Conservation (phyloP, 2,888 invertebrate genomes). For the Drosophila meridionalis region DNA sequence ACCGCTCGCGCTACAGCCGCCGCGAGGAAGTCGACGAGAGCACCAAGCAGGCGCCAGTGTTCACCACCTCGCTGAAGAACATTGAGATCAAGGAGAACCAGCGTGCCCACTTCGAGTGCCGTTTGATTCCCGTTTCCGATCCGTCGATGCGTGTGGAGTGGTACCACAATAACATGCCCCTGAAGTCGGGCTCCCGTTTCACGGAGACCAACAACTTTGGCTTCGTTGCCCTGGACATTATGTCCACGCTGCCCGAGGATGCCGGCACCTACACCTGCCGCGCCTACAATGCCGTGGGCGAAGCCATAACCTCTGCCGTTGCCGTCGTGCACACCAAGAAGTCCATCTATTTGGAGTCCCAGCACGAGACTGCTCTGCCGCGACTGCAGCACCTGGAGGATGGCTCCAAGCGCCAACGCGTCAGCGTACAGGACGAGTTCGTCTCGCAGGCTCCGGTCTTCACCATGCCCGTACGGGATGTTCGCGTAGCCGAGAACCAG, state of each 20-base stretch:
- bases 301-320: conserved; percentile 96
- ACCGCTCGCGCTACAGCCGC: conserved; percentile 91
- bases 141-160: conserved; percentile 97
- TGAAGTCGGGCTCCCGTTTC: conserved; percentile 97
- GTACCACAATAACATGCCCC: conserved; percentile 95
- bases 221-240: conserved; percentile 97
- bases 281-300: conserved; percentile 95
- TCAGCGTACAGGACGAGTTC: conserved; percentile 91
- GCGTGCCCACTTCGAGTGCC: conserved; percentile 96
- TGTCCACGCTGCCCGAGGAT: conserved; percentile 98
- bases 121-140: conserved; percentile 97
- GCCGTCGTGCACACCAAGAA: conserved; percentile 93
- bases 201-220: conserved; percentile 98
- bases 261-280: conserved; percentile 97
- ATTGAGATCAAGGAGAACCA: conserved; percentile 97
- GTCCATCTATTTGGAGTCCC: conserved; percentile 94
- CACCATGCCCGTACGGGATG: conserved; percentile 95
- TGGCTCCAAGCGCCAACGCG: conserved; percentile 90
- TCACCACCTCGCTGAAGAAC: conserved; percentile 96
- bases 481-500: conserved; percentile 94
- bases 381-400: conserved; percentile 94
- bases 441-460: conserved; percentile 96
- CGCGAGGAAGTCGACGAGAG: conserved; percentile 92
- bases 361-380: conserved; percentile 93
- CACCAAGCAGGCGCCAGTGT: conserved; percentile 96